Evolutionary conservation across 1,140 invertebrate genomes (phyloP), one percentile per base, ranked within the genome.

Genomic region (Saccostrea glomerata): DNA sequence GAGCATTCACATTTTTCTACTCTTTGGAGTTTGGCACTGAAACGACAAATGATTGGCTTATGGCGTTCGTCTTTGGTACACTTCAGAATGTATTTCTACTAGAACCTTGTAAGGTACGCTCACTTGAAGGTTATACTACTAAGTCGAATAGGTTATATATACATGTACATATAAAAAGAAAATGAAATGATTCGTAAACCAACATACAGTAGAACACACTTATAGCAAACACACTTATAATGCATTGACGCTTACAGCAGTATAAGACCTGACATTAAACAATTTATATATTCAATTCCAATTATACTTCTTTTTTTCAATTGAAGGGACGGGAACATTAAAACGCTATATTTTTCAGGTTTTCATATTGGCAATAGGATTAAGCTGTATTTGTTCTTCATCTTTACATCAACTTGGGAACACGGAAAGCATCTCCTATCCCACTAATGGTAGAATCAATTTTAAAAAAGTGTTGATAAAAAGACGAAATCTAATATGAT

Each of bases 71-170:
- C 15, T 25, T 89, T 6, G 82, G 82, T 60, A 85, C 86, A 47
- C 73, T 60, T 17, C 63, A 85, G 36, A 85, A 83, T 60, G 56
- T 85, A 2, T 30, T 85, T n/a, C 20, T 89, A 15, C 17, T 89
- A 82, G 86, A 89, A 63, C 88, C 88, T 9, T 20, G 84, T 1
- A 89, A 89, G 83, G 88, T 89, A 85, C 17, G 88, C 30, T 77
- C 58, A 63, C 47, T 47, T 47, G 6, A 47, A 47, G 47, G 47
- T 47, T 36, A 36, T 36, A 47, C 9, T 47, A 47, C 47, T 47
- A 9, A 47, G 47, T 9, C 47, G 47, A 47, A 6, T 47, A 47
- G 9, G 9, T 47, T 47, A 47, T 47, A 47, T 47, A 5, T 47
- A 47, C 47, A 47, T 47, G 47, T 47, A 47, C 47, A 47, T 9